Evolutionary conservation across 1,140 invertebrate genomes (phyloP).

Genomic region (Lucilia sericata): DNA sequence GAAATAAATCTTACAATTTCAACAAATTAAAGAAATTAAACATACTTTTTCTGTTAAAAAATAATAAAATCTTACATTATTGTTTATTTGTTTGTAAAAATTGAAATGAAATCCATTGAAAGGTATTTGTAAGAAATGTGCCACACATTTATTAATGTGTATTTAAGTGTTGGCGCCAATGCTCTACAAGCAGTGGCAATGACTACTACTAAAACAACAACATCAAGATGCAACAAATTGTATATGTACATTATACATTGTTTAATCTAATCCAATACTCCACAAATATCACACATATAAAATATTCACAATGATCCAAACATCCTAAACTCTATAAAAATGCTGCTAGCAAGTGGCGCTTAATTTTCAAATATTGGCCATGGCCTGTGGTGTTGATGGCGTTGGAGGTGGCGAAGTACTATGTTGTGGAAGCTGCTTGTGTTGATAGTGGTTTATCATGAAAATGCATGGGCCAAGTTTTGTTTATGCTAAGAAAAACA

Average conservation of each 20-base stretch:
- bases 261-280: background rate
- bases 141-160: conserved; percentile 10
- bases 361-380: conserved; percentile 27
- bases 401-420: background rate
- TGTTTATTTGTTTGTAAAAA: background rate
- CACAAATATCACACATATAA: background rate
- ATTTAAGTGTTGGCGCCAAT: conserved; percentile 37
- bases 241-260: background rate
- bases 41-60: no score
- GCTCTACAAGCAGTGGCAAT: background rate
- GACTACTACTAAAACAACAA: background rate
- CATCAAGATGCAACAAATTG: background rate
- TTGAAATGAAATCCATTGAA: background rate
- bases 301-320: background rate
- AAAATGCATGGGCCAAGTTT: background rate
- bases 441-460: background rate
- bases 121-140: conserved; percentile 2
- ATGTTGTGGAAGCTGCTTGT: background rate
- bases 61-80: background rate
- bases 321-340: background rate
- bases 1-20: background rate
- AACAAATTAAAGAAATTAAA: background rate
- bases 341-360: background rate
- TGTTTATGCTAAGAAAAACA: conserved; percentile 52
- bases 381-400: conserved; percentile 15